Percentiles rank a stretch among this genome's conserved stretches.
Conservation (phyloP, 1,140 invertebrate species). For the Pseudomyrmex sp. region DNA sequence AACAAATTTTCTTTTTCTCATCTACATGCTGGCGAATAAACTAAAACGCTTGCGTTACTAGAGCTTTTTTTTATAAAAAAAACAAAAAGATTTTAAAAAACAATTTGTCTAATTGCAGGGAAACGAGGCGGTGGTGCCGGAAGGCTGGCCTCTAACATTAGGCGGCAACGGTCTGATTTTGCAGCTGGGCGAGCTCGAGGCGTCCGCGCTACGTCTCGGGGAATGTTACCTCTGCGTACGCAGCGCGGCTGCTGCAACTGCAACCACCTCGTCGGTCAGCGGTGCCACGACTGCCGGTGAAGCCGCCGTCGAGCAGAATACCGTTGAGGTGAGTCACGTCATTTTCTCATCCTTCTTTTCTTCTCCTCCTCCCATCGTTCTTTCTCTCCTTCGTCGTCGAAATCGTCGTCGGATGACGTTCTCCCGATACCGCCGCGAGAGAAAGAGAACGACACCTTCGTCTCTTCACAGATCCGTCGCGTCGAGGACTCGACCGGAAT, state of each 20-base stretch:
- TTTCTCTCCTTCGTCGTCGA: background rate
- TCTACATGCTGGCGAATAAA: too few species aligned
- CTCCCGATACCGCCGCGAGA: conserved; percentile 16
- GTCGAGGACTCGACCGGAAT: conserved; percentile 42
- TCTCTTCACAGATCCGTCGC: background rate
- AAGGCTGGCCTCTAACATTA: conserved; percentile 85
- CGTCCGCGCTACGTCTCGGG: conserved; percentile 83
- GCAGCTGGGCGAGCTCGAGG: conserved; percentile 84
- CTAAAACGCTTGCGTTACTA: too few species aligned
- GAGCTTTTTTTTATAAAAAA: too few species aligned
- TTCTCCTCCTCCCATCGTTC: background rate
- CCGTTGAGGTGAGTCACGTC: conserved; percentile 82
- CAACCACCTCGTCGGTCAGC: conserved; percentile 75
- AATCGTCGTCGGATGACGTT: conserved; percentile 15
- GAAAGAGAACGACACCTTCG: conserved; percentile 19
- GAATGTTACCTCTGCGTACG: conserved; percentile 86
- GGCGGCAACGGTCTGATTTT: conserved; percentile 82
- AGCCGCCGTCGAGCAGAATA: conserved; percentile 79
- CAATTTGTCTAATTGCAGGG: conserved; percentile 78
- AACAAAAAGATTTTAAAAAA: too few species aligned
- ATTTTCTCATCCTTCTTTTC: conserved; percentile 25
- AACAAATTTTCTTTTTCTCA: background rate
- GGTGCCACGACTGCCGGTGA: conserved; percentile 72
- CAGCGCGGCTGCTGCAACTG: conserved; percentile 76
- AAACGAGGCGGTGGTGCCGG: conserved; percentile 82